These are phyloP conservation scores for Heterodera carotae DNA, from an alignment of 1,140 invertebrate species.

Conservation along the genomic window DNA sequence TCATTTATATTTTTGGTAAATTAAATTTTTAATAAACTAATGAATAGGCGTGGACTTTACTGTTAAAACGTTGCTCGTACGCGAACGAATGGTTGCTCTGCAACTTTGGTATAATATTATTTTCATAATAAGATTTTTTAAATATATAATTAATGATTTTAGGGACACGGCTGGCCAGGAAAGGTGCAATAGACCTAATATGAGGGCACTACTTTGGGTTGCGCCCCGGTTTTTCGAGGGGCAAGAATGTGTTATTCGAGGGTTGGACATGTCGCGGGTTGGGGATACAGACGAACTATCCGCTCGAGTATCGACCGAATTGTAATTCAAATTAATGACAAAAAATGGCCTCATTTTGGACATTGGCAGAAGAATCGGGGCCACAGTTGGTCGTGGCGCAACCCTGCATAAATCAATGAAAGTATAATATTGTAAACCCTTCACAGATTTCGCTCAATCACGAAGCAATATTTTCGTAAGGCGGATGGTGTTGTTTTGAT, in stretches of 20 bases:
- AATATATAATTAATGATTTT: slow-evolving; percentile 17
- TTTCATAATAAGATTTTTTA: background rate
- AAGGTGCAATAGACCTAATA: slow-evolving; percentile 66
- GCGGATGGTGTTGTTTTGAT: slow-evolving; percentile 75
- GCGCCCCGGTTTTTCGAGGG: too few species aligned
- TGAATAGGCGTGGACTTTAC: slow-evolving; percentile 70
- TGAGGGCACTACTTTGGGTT: too few species aligned
- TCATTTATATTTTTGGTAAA: background rate
- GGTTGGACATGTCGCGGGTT: too few species aligned
- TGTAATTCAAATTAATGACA: too few species aligned
- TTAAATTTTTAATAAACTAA: background rate
- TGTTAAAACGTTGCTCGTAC: slow-evolving; percentile 68
- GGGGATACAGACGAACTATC: too few species aligned
- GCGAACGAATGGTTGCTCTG: slow-evolving; percentile 68
- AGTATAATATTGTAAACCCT: slow-evolving; percentile 2
- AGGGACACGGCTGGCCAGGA: slow-evolving; percentile 72
- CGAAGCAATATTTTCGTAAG: slow-evolving; percentile 75
- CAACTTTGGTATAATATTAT: slow-evolving; percentile 68
- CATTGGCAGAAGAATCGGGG: too few species aligned
- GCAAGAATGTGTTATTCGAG: too few species aligned
- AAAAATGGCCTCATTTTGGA: too few species aligned
- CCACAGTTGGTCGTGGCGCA: too few species aligned
- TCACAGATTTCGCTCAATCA: slow-evolving; percentile 73
- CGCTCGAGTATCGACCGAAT: too few species aligned
- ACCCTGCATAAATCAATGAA: too few species aligned